Base-by-base conservation (phyloP, 2,113 vertebrate species). In the Brachypteracias leptosomus region DNA sequence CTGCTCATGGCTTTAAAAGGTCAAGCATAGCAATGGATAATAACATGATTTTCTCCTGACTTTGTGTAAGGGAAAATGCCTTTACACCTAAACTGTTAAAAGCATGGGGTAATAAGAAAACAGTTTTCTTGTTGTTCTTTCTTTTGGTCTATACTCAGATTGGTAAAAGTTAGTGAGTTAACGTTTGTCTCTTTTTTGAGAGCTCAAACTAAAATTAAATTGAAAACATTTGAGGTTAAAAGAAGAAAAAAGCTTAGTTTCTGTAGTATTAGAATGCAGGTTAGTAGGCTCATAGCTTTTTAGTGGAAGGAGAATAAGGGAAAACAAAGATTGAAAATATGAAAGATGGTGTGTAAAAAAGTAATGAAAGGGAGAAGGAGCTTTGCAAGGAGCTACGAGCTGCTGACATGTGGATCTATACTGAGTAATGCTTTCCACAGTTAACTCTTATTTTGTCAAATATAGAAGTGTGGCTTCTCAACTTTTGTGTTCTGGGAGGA, bases 61-160 rank as follows among this genome's bases (percentile, higher is more conserved):
- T 42, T 67, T 28, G 11, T 11, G 10, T 65, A 35, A 70, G 21
- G 35, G 52, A 44, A n/a, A 35, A 29, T 14, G 47, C 35, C 7
- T 70, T 52, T 22, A 9, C 16, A 7, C 8, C 13, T 10, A 35
- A 88, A 42, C 31, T 70, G 36, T 70, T 25, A 58, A 38, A 90
- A 80, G 12, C 9, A 2, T 28, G 10, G 29, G 12, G 38, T 71
- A 36, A 31, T 46, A 59, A 65, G 14, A 70, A 74, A 85, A 31
- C 4, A 4, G 4, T 49, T 65, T 44, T 2, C 7, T 5, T 52
- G 3, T 2, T 29, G 2, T 4, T 29, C 49, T 51, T 35, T 24
- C 38, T 77, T 57, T 61, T 31, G 1, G 16, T 46, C 29, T 7
- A 1, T 55, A 40, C 17, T 83, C 14, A 13, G n/a, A 3, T 31